Evolutionary conservation across 2,888 invertebrate genomes (phyloP), one percentile per base, ranked within the genome.

Genomic region (Epistrophella euchroma): DNA sequence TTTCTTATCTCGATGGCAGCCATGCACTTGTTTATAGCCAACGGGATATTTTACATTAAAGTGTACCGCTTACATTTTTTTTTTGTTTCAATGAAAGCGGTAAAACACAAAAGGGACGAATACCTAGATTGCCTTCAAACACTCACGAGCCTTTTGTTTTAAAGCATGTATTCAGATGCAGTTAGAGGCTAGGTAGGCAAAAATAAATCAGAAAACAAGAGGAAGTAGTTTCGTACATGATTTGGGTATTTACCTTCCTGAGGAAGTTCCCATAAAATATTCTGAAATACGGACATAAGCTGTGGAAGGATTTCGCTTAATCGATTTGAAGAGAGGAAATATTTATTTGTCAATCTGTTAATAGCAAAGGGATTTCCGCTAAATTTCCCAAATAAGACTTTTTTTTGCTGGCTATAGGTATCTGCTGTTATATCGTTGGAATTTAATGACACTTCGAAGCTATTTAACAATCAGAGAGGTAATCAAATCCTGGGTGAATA

Each of bases 291-390:
- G 50, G 86, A 86, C 56, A 86, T 77, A 70, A 47, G 64, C 82
- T 78, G 70, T 40, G 35, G 28, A 66, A 58, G 25, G 73, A 77
- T 74, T 73, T 80, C 37, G 13, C 52, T 19, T 60, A 68, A 75
- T 45, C 56, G 37, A 64, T 71, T 78, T 11, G 17, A 22, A 64
- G 73, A 74, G 86, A 74, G 86, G 73, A 70, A 77, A 62, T 77
- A 62, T 81, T 55, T 81, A 85, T 86, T 86, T 82, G 64, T 86
- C 82, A 86, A 86, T 82, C 71, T 68, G 64, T 82, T 86, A 86
- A 86, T 86, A 73, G 64, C 70, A 71, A 47, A 58, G 50, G 73
- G 68, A 71, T 78, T 82, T 86, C 86, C 86, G 86, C 82, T 86
- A 86, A 86, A 82, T 74, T 82, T 86, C 77, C 73, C 70, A 76